A percentile compares a stretch with the other conserved stretches of the same genome.
phyloP scores from a whole-genome alignment of 1,140 invertebrate genomes.

The Drosophila melanogaster region Release_6_plus_ISO1_MT NC_004354.4:3196001-3196500 shows the following conservation, averaged over 20 bases:
- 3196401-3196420: slow-evolving; percentile 23
- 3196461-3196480: slow-evolving; percentile 11
- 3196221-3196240: slow-evolving; percentile 64
- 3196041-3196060: slow-evolving; percentile 80
- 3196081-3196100: slow-evolving; percentile 82
- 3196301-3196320: slow-evolving; percentile 56
- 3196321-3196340: slow-evolving; percentile 80
- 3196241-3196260: slow-evolving; percentile 30
- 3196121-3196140: slow-evolving; percentile 20
- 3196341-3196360: slow-evolving; percentile 44
- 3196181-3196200: slow-evolving; percentile 59
- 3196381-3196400: slow-evolving; percentile 7
- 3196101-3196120: slow-evolving; percentile 16
- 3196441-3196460: slow-evolving; percentile 21
- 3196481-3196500: not conserved
- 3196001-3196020: slow-evolving; percentile 20
- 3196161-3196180: slow-evolving; percentile 17
- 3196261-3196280: slow-evolving; percentile 1
- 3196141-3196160: slow-evolving; percentile 54
- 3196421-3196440: slow-evolving; percentile 40
- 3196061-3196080: slow-evolving; percentile 83
- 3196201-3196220: slow-evolving; percentile 64
- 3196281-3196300: slow-evolving; percentile 23
- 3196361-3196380: not conserved
- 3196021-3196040: slow-evolving; percentile 24